phyloP scores from a whole-genome alignment of 2,113 vertebrate species.

The Chaetodon auriga region DNA sequence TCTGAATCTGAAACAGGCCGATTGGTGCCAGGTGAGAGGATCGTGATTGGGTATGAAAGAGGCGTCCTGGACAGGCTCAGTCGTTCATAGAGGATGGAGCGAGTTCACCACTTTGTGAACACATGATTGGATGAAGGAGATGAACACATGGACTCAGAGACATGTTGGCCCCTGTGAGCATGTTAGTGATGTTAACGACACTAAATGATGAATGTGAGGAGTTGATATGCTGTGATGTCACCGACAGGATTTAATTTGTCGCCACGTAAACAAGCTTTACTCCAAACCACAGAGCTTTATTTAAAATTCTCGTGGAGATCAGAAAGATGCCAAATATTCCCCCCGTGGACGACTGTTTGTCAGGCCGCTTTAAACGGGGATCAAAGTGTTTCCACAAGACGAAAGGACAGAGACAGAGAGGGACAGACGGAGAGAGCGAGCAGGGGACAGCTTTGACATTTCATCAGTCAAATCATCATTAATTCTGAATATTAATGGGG shows the following conservation, averaged over 20 bases:
- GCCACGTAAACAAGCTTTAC: not conserved
- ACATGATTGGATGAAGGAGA: too few relatives aligned
- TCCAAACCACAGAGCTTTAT: not conserved
- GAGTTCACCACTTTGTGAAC: too few relatives aligned
- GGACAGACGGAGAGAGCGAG: not conserved
- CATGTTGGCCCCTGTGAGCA: too few relatives aligned
- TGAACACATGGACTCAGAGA: too few relatives aligned
- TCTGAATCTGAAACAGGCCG: too few relatives aligned
- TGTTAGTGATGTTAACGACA: too few relatives aligned
- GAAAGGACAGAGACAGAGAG: not conserved
- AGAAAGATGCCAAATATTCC: not conserved
- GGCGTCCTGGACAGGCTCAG: too few relatives aligned
- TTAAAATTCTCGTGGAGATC: not conserved
- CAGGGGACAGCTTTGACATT: conserved; percentile 46
- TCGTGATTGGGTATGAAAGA: too few relatives aligned
- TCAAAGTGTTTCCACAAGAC: not conserved
- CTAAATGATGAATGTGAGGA: too few relatives aligned
- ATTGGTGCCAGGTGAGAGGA: too few relatives aligned
- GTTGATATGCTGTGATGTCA: not conserved
- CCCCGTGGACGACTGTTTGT: not conserved
- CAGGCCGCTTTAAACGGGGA: not conserved
- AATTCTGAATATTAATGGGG: conserved; percentile 27
- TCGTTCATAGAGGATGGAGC: too few relatives aligned
- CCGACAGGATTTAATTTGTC: not conserved
- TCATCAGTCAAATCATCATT: conserved; percentile 51